A percentile compares a stretch with the other conserved stretches of the same genome.
Conservation (phyloP, 1,140 invertebrate species). For the Drosophila kepulauana region DNA sequence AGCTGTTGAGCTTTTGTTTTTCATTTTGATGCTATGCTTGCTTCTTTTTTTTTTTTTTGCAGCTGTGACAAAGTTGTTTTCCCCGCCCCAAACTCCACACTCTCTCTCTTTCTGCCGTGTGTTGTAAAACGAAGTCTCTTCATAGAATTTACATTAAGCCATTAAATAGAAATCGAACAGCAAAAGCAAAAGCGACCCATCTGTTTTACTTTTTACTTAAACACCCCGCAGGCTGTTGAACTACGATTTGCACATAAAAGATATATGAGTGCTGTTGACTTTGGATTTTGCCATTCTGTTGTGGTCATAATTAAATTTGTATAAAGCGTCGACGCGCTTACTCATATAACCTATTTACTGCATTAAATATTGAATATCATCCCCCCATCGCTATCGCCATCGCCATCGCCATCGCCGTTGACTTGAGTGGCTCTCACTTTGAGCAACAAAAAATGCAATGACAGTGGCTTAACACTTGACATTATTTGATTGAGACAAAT, state of each 20-base stretch:
- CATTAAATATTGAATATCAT: constrained; percentile 10
- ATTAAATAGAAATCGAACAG: constrained; percentile 50
- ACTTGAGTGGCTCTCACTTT: no score
- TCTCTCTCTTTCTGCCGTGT: no score
- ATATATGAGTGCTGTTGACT: constrained; percentile 32
- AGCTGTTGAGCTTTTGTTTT: constrained; percentile 69
- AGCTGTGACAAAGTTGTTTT: constrained; percentile 67
- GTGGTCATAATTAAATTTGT: constrained; percentile 31
- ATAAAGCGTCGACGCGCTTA: neutral
- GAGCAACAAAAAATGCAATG: no score
- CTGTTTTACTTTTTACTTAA: constrained; percentile 21
- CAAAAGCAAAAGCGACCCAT: constrained; percentile 11
- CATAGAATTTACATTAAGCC: constrained; percentile 63
- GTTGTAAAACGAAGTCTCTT: constrained; percentile 20
- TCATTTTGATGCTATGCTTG: constrained; percentile 21
- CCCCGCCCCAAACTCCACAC: neutral
- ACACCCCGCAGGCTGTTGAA: neutral
- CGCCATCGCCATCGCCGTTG: no score
- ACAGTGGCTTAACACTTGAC: no score
- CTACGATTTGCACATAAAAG: constrained; percentile 23
- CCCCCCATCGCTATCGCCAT: no score
- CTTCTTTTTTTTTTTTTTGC: constrained; percentile 50
- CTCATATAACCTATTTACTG: constrained; percentile 7
- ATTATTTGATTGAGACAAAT: no score
- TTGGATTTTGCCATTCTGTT: constrained; percentile 31